Evolutionary conservation across 37 sponge, comb jelly and placozoan species (phyloP).

Genomic region (Aphrocallistes beatrix): DNA sequence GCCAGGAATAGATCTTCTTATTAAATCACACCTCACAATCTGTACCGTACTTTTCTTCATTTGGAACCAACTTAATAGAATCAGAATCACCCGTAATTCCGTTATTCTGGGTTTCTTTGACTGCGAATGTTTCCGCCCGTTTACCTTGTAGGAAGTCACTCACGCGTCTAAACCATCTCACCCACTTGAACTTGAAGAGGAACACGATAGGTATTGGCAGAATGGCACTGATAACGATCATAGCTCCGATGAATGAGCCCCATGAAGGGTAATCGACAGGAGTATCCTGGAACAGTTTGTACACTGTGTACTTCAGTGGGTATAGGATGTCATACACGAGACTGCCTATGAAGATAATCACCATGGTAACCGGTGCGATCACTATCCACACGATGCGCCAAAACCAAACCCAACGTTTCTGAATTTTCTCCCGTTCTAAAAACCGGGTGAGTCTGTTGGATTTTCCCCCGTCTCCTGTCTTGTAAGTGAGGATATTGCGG

Average conservation of each 20-base stretch:
- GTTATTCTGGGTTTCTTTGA: too few species aligned
- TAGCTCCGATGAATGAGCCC: constrained; percentile 56
- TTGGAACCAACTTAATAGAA: not conserved
- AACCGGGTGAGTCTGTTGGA: not conserved
- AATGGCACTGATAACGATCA: constrained; percentile 49
- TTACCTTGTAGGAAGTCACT: too few species aligned
- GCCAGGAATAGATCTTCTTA: too few species aligned
- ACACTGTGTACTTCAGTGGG: constrained; percentile 41
- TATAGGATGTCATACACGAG: constrained; percentile 33
- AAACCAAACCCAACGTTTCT: constrained; percentile 16
- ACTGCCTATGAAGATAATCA: constrained; percentile 64
- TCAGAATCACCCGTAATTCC: too few species aligned
- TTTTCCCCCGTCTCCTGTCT: not conserved
- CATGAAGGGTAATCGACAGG: constrained; percentile 42
- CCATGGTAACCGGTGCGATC: constrained; percentile 53
- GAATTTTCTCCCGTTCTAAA: not conserved
- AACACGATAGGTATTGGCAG: constrained; percentile 55
- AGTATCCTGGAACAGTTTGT: not conserved
- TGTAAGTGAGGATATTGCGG: constrained; percentile 24
- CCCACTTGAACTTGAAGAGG: not conserved
- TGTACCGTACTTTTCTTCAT: too few species aligned
- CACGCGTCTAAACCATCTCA: not conserved
- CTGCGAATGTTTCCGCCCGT: too few species aligned
- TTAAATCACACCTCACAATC: too few species aligned
- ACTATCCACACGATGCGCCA: constrained; percentile 69